Evolutionary conservation across 2,113 vertebrate genomes (phyloP).

Genomic region (Vanacampus margaritifer): DNA sequence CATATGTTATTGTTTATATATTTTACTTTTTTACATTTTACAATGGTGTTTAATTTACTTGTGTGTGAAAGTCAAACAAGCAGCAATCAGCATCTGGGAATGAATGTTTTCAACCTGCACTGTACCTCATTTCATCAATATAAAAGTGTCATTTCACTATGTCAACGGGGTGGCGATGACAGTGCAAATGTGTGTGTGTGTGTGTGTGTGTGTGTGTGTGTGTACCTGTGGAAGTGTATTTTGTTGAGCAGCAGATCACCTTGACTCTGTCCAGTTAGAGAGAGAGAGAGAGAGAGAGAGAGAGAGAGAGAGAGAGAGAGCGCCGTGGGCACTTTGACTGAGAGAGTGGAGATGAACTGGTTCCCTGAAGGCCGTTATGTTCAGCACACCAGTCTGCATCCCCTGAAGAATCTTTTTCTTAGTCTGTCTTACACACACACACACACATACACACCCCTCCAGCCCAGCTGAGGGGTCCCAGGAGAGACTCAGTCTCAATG

Average conservation of each 20-base stretch:
- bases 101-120: neutral
- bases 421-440: conserved; percentile 29
- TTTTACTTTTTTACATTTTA: too few species aligned
- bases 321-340: conserved; percentile 65
- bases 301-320: conserved; percentile 49
- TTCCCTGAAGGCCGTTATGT: conserved; percentile 70
- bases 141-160: conserved; percentile 33
- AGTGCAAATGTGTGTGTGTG: conserved; percentile 19
- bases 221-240: conserved; percentile 43
- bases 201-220: too few species aligned
- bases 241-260: conserved; percentile 65
- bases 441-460: conserved; percentile 38
- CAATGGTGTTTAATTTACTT: too few species aligned
- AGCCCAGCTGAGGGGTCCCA: conserved; percentile 72
- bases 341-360: conserved; percentile 57
- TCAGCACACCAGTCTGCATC: conserved; percentile 53
- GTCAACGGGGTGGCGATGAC: conserved; percentile 19
- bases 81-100: neutral
- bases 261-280: conserved; percentile 74
- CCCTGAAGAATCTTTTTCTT: conserved; percentile 35
- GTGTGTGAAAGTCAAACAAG: neutral
- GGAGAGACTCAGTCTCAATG: conserved; percentile 76
- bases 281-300: conserved; percentile 49
- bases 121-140: conserved; percentile 13
- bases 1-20: too few species aligned